phyloP scores from a whole-genome alignment of 2,113 vertebrate species.

The Jacana jacana region DNA sequence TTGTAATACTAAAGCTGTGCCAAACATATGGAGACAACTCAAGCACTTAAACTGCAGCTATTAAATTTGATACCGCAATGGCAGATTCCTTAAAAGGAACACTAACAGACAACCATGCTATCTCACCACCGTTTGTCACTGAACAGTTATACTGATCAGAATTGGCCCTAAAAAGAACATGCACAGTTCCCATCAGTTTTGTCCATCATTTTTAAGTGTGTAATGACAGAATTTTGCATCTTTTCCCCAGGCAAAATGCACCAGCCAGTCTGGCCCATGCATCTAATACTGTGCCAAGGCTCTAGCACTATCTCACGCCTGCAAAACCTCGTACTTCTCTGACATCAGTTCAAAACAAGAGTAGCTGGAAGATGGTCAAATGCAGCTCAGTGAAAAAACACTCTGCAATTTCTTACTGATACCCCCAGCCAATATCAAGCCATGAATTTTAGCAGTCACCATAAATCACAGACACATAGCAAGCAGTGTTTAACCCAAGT shows the following conservation, averaged over 20 bases:
- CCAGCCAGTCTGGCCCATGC: neutral
- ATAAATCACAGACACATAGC: slow-evolving; percentile 11
- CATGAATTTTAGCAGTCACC: neutral
- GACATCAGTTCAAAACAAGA: neutral
- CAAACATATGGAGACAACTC: neutral
- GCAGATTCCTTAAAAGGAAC: neutral
- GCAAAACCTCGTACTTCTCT: neutral
- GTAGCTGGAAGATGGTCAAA: slow-evolving; percentile 27
- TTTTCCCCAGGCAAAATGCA: neutral
- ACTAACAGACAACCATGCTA: neutral
- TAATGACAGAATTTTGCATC: neutral
- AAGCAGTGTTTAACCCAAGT: neutral
- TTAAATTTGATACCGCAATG: neutral
- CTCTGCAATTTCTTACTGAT: neutral
- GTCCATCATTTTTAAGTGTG: neutral
- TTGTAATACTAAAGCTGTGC: neutral
- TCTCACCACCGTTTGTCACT: neutral
- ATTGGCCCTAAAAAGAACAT: neutral
- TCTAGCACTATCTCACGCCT: neutral
- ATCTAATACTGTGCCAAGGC: neutral
- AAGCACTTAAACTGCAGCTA: slow-evolving; percentile 26
- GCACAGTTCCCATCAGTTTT: neutral
- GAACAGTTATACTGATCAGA: neutral
- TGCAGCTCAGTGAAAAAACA: neutral
- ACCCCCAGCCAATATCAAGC: neutral